Evolutionary conservation across 2,797 vertebrate species (phyloP).

Genomic region (Anabacerthia variegaticeps): DNA sequence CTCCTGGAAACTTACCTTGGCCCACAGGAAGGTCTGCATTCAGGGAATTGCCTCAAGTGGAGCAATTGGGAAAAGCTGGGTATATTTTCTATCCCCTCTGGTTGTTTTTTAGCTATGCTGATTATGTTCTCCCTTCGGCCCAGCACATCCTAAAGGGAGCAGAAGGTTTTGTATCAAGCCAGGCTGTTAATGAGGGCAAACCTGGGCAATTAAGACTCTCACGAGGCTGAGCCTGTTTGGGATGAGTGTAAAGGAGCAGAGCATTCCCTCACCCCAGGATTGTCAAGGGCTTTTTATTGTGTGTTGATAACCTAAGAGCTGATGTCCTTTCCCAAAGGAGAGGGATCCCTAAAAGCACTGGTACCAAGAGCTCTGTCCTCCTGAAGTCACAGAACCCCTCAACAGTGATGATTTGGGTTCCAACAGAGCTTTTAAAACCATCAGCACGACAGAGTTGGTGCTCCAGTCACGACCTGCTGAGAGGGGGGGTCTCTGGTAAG

Average conservation of each 20-base stretch:
- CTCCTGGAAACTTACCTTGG: not conserved
- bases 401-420: not conserved
- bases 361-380: not conserved
- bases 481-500: not conserved
- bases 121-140: not conserved
- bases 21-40: not conserved
- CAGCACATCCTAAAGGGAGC: constrained; percentile 48
- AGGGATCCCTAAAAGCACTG: not conserved
- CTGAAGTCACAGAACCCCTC: not conserved
- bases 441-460: not conserved
- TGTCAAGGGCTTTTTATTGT: not conserved
- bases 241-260: not conserved
- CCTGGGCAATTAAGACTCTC: not conserved
- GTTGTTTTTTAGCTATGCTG: not conserved
- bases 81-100: not conserved
- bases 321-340: not conserved
- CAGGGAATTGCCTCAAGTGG: not conserved
- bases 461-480: not conserved
- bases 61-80: not conserved
- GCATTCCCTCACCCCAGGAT: not conserved
- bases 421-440: not conserved
- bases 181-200: not conserved
- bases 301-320: not conserved
- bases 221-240: not conserved
- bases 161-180: not conserved